Conservation (phyloP, 2,888 invertebrate species). For the Euphydryas editha region DNA sequence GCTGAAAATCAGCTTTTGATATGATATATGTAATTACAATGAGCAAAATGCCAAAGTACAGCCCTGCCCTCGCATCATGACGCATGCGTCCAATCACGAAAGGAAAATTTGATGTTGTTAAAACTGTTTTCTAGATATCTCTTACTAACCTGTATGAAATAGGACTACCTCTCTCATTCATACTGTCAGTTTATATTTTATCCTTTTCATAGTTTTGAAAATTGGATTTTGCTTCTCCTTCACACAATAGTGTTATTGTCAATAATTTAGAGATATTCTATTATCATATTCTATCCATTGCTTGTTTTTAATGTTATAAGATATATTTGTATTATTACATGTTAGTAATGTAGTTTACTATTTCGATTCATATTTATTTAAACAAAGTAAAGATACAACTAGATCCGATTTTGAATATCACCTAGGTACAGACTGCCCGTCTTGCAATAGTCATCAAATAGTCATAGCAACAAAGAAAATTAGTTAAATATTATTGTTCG, state of each 20-base stretch:
- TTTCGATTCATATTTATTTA: slow-evolving; percentile 30
- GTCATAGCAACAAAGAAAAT: slow-evolving; percentile 50
- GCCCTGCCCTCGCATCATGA: slow-evolving; percentile 64
- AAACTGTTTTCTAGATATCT: slow-evolving; percentile 62
- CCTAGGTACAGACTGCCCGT: slow-evolving; percentile 60
- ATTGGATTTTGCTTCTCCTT: slow-evolving; percentile 49
- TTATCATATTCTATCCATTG: slow-evolving; percentile 50
- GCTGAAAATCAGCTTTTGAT: too few relatives aligned
- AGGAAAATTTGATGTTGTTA: slow-evolving; percentile 60
- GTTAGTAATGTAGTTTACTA: slow-evolving; percentile 36
- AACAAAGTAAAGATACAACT: slow-evolving; percentile 6
- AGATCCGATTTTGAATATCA: slow-evolving; percentile 52
- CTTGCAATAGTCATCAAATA: slow-evolving; percentile 43
- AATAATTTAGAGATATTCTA: slow-evolving; percentile 48
- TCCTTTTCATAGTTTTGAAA: slow-evolving; percentile 42
- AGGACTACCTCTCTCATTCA: slow-evolving; percentile 49
- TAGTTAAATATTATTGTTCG: slow-evolving; percentile 35
- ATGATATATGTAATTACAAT: too few relatives aligned
- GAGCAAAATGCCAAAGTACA: too few relatives aligned
- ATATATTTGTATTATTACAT: slow-evolving; percentile 20
- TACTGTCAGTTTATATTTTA: slow-evolving; percentile 59
- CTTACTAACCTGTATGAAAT: slow-evolving; percentile 48
- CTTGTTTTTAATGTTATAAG: slow-evolving; percentile 36
- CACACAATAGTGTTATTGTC: slow-evolving; percentile 61
- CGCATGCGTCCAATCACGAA: slow-evolving; percentile 78